Base-by-base conservation (phyloP, 2,797 vertebrate genomes). In the Picus viridis region DNA sequence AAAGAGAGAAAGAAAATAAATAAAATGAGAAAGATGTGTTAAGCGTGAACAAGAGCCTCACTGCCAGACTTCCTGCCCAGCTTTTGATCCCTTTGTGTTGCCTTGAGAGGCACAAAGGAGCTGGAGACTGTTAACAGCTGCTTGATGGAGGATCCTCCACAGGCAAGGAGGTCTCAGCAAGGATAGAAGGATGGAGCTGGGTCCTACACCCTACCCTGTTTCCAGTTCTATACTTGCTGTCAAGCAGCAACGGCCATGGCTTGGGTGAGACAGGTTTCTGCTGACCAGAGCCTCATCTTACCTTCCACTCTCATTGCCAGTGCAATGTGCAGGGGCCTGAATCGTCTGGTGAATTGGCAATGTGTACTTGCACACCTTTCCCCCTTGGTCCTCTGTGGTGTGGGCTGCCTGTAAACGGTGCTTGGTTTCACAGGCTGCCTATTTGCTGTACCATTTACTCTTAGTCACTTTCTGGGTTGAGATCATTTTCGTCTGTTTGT, bases 311-410 rank as follows among this genome's bases (percentile, higher is more conserved):
- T 34, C 7, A 1, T 27, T 61, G 76, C 29, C 70, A 0, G 0
- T 5, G 20, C 2, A 3, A 16, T 1, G 51, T 6, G 5, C 54
- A 15, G 61, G 41, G 63, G n/a, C 7, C 15, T 56, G 39, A 19
- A 29, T 17, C 0, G 1, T 7, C 62, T 6, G 73, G 39, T 9
- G 49, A 17, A 8, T 3, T 45, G 30, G 39, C 61, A 5, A 1
- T 0, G 4, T 32, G 54, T 10, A 6, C 17, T 29, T 2, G 26
- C 49, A 7, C 34, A 16, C 32, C 29, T 51, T 70, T 64, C 36
- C 41, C 26, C 23, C 49, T 24, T 0, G 0, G 12, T 74, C 29
- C 57, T 26, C 9, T 0, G 0, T 4, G n/a, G 53, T 12, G 51
- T 2, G 17, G 41, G 61, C 47, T 73, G 41, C 19, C 49, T 1